Conservation (phyloP, 2,113 vertebrate genomes). For the Tapirus terrestris region DNA sequence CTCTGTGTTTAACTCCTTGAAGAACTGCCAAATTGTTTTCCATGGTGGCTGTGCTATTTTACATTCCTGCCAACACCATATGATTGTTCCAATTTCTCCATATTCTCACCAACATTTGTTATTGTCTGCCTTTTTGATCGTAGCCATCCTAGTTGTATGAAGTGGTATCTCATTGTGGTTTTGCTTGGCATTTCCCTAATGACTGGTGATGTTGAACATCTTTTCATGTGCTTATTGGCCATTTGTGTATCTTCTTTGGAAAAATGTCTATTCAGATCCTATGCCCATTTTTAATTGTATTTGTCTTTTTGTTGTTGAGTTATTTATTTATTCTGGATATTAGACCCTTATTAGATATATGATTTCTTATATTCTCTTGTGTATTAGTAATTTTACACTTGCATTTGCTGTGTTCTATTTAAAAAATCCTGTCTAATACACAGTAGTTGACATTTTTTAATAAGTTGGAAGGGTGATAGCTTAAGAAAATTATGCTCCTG, state of each 20-base stretch:
- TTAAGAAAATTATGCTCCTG: not conserved
- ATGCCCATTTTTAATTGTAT: not conserved
- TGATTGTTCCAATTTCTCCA: not conserved
- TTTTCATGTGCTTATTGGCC: not conserved
- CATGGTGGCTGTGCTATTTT: not conserved
- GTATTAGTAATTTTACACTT: conserved; percentile 26
- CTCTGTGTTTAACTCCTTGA: not conserved
- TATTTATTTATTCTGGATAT: conserved; percentile 1
- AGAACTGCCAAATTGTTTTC: not conserved
- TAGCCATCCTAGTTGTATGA: not conserved
- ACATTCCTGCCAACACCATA: not conserved
- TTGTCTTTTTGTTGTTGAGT: conserved; percentile 26
- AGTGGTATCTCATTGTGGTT: not conserved
- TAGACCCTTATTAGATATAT: not conserved
- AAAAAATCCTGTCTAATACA: not conserved
- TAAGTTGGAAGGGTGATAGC: not conserved
- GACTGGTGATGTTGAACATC: not conserved
- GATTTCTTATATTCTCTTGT: not conserved
- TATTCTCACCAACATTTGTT: not conserved
- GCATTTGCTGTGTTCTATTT: conserved; percentile 32
- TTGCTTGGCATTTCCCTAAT: conserved; percentile 22
- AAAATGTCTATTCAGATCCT: not conserved
- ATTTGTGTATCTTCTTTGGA: conserved; percentile 7
- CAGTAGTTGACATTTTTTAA: not conserved
- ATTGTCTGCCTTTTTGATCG: not conserved